Base-by-base conservation (phyloP, 2,888 invertebrate species). In the Aspidiotus rigidus region DNA sequence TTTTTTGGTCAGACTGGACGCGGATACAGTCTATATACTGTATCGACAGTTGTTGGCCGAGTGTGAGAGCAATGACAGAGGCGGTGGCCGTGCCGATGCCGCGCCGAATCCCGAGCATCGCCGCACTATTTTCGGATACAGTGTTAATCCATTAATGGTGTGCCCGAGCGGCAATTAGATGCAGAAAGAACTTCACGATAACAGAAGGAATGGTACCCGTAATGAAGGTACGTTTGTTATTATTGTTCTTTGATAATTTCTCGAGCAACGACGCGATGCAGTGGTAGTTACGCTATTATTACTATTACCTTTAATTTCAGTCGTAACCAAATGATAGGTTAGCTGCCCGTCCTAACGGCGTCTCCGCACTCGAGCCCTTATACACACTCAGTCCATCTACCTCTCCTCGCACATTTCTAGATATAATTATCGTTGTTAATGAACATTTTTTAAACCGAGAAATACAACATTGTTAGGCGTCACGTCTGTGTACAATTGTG, bases 251-350 rank as follows among this genome's bases (percentile, higher is more conserved):
- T 63, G 54, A 63, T 63, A 63, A 63, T 63, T 63, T 63, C 44
- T 63, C 54, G 40, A 10, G 17, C 57, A 16, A 57, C 7, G 55
- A 54, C 28, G 63, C 63, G 63, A 40, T 44, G 63, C 40, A 54
- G 54, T 54, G 40, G 63, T 63, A 54, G 63, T 63, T 63, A 63
- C 53, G 63, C 60, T 60, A 67, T 67, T 60, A 67, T 57, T 62
- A 62, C 41, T 62, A 42, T 62, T 67, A 67, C 59, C 67, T 67
- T 67, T 67, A 67, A 67, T 67, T 67, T 67, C 67, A 67, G 67
- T 67, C 44, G 67, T 67, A 67, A 67, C 67, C 67, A 67, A 67
- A 67, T 67, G 67, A 67, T 67, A 67, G 67, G 67, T 67, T 67
- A 59, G 56, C 54, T 57, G 64, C 64, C 64, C 57, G 64, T 66